phyloP scores from a whole-genome alignment of 2,797 vertebrate genomes.

The Discoglossus pictus region DNA sequence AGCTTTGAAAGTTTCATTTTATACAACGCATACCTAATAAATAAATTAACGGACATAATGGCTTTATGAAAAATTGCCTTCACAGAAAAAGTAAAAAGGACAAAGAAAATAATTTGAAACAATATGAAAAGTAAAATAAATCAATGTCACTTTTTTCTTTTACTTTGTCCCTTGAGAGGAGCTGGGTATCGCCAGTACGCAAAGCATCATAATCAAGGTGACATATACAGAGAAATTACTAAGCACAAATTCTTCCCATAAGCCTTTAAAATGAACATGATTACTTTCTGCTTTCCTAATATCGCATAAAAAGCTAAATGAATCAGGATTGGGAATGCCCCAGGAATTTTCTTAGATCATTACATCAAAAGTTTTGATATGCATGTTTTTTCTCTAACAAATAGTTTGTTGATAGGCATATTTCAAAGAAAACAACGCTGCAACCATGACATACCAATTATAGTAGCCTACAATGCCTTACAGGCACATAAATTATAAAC shows the following conservation, averaged over 20 bases:
- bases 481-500: conserved; percentile 68
- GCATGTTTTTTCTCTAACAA: conserved; percentile 34
- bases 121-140: neutral
- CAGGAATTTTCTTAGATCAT: conserved; percentile 49
- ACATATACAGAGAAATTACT: neutral
- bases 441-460: conserved; percentile 63
- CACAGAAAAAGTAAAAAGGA: neutral
- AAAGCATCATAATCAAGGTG: neutral
- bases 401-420: conserved; percentile 60
- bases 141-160: neutral
- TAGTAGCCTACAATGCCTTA: conserved; percentile 61
- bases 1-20: conserved; percentile 24
- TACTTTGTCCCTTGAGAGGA: neutral
- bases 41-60: conserved; percentile 33
- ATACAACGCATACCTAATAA: conserved; percentile 24
- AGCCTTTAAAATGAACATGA: conserved; percentile 9
- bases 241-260: neutral
- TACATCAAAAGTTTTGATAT: conserved; percentile 54
- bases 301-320: conserved; percentile 46
- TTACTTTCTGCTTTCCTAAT: conserved; percentile 38
- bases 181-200: neutral
- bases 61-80: conserved; percentile 25
- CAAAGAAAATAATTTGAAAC: conserved; percentile 27
- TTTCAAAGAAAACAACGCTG: conserved; percentile 64
- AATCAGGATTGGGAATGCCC: conserved; percentile 47